phyloP scores from a whole-genome alignment of 2,797 vertebrate genomes.

The Lycodopsis pacificus region DNA sequence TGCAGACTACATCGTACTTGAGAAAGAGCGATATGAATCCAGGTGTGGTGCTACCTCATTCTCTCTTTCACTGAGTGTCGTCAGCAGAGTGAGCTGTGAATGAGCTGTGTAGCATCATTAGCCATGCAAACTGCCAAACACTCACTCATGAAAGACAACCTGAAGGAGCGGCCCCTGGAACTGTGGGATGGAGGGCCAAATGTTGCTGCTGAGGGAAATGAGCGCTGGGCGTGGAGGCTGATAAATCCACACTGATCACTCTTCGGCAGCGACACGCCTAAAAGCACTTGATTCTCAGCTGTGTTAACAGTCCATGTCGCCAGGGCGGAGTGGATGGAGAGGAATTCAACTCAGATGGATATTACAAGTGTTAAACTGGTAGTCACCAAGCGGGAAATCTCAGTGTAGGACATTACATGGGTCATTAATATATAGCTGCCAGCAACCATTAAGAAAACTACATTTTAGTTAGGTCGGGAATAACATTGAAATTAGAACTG shows the following conservation, averaged over 20 bases:
- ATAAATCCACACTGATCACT: slow-evolving; percentile 26
- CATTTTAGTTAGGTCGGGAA: not conserved
- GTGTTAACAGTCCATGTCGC: slow-evolving; percentile 10
- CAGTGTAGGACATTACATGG: slow-evolving; percentile 14
- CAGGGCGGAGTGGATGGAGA: slow-evolving; percentile 6
- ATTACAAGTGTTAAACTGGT: slow-evolving; percentile 5
- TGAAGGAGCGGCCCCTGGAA: too few species aligned
- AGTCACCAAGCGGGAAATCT: not conserved
- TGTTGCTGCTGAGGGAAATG: slow-evolving; percentile 24
- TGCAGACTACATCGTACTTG: not conserved
- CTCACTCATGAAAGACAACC: slow-evolving; percentile 14
- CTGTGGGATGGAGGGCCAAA: slow-evolving; percentile 27
- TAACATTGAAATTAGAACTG: not conserved
- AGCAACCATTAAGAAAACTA: slow-evolving; percentile 15
- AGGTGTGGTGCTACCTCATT: not conserved
- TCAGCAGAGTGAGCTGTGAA: too few species aligned
- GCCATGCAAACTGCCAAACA: slow-evolving; percentile 6
- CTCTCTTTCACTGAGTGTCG: not conserved
- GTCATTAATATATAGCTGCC: slow-evolving; percentile 16
- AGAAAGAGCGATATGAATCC: not conserved
- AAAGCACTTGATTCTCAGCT: slow-evolving; percentile 13
- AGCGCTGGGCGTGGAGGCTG: not conserved
- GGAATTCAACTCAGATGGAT: slow-evolving; percentile 33
- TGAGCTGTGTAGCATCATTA: not conserved
- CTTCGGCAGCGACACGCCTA: not conserved